These are phyloP conservation scores for Steinernema hermaphroditum DNA, from an alignment of 2,888 invertebrate species.

Conservation along the genomic window DNA sequence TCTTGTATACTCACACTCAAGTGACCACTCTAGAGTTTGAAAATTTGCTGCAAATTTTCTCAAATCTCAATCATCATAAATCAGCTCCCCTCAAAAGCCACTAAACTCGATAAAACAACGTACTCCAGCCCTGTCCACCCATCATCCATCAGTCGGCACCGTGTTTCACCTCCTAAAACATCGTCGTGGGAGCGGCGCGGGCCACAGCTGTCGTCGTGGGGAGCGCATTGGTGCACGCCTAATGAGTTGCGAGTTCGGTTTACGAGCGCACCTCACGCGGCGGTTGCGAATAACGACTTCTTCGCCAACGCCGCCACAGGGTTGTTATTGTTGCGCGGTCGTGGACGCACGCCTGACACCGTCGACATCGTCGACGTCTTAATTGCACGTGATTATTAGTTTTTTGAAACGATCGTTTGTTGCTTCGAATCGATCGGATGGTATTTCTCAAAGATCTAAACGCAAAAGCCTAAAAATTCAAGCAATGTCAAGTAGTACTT, in stretches of 20 bases:
- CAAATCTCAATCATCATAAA: too few species aligned
- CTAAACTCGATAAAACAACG: too few species aligned
- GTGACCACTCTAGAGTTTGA: too few species aligned
- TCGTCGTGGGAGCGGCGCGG: slow-evolving; percentile 6
- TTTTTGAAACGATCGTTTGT: not conserved
- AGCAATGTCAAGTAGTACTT: too few species aligned
- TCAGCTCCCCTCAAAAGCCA: too few species aligned
- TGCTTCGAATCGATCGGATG: too few species aligned
- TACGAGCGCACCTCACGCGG: slow-evolving; percentile 27
- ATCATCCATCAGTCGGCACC: slow-evolving; percentile 24
- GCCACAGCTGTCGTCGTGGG: slow-evolving; percentile 4
- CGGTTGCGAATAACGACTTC: slow-evolving; percentile 4
- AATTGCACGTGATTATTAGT: not conserved
- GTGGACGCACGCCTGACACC: not conserved
- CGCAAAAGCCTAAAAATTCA: too few species aligned
- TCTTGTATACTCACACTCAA: too few species aligned
- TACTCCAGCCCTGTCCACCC: not conserved
- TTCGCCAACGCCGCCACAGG: not conserved
- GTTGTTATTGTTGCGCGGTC: slow-evolving; percentile 22
- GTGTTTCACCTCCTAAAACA: slow-evolving; percentile 24
- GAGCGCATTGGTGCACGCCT: slow-evolving; percentile 19
- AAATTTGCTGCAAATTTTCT: too few species aligned
- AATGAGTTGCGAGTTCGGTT: slow-evolving; percentile 26
- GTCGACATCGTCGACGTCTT: not conserved
- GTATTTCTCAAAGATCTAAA: too few species aligned